phyloP scores from a whole-genome alignment of 37 sponge, comb jelly and placozoan species.

The Chondrosia reniformis region DNA sequence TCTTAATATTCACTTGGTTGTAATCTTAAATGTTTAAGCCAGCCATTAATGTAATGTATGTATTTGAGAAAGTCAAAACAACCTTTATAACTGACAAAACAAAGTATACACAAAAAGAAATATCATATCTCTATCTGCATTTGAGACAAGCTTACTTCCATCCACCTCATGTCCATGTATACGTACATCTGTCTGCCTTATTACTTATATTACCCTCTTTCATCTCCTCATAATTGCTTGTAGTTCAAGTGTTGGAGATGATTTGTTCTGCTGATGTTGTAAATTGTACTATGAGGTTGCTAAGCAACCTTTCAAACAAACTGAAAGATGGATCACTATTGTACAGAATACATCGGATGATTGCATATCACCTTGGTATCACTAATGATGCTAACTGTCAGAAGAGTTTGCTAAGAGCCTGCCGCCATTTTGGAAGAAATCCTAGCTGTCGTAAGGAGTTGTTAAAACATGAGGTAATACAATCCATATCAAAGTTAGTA shows the following conservation, averaged over 20 bases:
- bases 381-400: background rate
- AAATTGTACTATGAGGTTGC: background rate
- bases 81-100: too few species aligned
- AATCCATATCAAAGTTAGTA: background rate
- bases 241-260: slow-evolving; percentile 6
- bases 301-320: background rate
- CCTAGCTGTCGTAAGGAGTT: background rate
- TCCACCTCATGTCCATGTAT: too few species aligned
- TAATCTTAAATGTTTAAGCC: too few species aligned
- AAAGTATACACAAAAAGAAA: too few species aligned
- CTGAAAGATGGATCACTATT: background rate
- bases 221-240: background rate
- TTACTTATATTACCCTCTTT: too few species aligned
- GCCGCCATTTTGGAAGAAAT: background rate
- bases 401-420: slow-evolving; percentile 3
- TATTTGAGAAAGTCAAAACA: too few species aligned
- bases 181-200: too few species aligned
- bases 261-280: background rate
- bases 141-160: too few species aligned
- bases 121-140: too few species aligned
- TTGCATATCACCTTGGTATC: background rate
- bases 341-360: background rate
- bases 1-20: too few species aligned
- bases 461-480: background rate
- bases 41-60: too few species aligned